phyloP scores from a whole-genome alignment of 2,113 vertebrate species.

The Capreolus pygargus region DNA sequence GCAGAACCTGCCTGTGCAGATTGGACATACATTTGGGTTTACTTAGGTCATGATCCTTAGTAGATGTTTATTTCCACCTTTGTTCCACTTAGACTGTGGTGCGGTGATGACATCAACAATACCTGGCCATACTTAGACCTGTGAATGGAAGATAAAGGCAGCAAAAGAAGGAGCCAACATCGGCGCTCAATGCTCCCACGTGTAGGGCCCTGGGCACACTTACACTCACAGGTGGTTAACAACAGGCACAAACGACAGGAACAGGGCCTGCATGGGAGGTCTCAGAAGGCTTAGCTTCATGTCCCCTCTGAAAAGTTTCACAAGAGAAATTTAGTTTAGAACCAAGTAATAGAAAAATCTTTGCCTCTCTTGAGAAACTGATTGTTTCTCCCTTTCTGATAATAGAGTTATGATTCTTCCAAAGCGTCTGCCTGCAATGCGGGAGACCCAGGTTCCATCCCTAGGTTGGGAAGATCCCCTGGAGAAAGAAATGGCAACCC shows the following conservation, averaged over 20 bases:
- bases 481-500: too few relatives aligned
- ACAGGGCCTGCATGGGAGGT: not conserved
- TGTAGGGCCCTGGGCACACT: not conserved
- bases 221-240: not conserved
- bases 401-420: not conserved
- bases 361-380: not conserved
- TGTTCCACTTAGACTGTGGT: not conserved
- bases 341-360: not conserved
- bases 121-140: not conserved
- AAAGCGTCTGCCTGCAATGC: too few relatives aligned
- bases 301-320: not conserved
- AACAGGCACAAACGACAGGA: not conserved
- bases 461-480: too few relatives aligned
- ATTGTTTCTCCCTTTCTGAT: not conserved
- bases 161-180: not conserved
- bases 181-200: not conserved
- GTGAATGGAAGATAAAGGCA: not conserved
- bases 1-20: not conserved
- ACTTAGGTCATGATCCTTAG: not conserved
- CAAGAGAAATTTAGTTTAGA: conserved; percentile 9
- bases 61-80: not conserved
- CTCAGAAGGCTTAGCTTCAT: not conserved
- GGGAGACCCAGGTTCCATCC: too few relatives aligned
- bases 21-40: not conserved
- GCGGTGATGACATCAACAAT: not conserved